Evolutionary conservation across 2,797 vertebrate genomes (phyloP), one percentile per base, ranked within the genome.

Genomic region (Cyprinodon diabolis): DNA sequence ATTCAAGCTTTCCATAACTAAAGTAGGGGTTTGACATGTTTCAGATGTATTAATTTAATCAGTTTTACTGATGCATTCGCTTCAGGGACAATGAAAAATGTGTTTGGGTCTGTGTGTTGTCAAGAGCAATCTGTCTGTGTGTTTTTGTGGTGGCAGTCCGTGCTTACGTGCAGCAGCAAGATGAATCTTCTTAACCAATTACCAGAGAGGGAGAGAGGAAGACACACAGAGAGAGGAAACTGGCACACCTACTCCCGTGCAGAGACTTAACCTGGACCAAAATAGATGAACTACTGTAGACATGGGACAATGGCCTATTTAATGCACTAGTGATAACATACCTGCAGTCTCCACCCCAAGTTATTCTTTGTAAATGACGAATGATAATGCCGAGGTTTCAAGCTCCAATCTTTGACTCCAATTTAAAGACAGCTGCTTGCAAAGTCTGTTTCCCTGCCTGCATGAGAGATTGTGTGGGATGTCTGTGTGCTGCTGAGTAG

Each of bases 181-280:
- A 83, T 72, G 76, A 91, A 92, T 94, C 90, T 86, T 90, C 88
- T 92, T 92, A 90, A 88, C 85, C 76, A 87, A 87, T 90, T 89
- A 92, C 65, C 81, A 57, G 13, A 77, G 63, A 71, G 66, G 81
- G 67, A 73, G 48, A 37, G 47, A 70, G 37, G 51, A 62, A 14
- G 47, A 70, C 1, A 68, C 23, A 68, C 11, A 80, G 15, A 71
- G 10, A 48, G 48, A 79, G 80, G 71, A 91, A 92, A 92, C 86
- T 68, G 91, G 88, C 80, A 79, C 90, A 89, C 82, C 74, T 87
- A 71, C 90, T 90, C 89, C 79, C 75, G 71, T 81, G 84, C 56
- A 78, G 87, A 89, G 89, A 89, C 82, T 92, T 90, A 91, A 91
- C 84, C 82, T 80, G 83, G 75, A 83, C 87, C 56, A 65, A 89